Evolutionary conservation across 2,888 invertebrate genomes (phyloP).

Genomic region (Agrochola circellaris): DNA sequence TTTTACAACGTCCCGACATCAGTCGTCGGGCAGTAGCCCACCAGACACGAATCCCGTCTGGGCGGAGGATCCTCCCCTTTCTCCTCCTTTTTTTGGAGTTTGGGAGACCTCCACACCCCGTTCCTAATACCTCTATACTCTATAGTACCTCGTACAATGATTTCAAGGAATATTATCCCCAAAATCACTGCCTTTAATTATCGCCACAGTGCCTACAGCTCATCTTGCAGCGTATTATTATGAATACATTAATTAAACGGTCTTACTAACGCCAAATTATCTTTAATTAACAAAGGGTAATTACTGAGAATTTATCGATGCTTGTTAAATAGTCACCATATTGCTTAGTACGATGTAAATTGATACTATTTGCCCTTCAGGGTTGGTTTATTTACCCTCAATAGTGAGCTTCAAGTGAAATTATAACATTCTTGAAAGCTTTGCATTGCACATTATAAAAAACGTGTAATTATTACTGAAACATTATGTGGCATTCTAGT

Average conservation of each 20-base stretch:
- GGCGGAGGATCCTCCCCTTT: neutral
- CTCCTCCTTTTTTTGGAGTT: too few relatives aligned
- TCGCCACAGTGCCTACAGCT: neutral
- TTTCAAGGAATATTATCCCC: neutral
- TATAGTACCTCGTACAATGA: neutral
- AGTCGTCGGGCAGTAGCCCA: neutral
- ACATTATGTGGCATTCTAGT: neutral
- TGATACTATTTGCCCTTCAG: neutral
- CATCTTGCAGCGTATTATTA: slow-evolving; percentile 29
- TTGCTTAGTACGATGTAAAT: neutral
- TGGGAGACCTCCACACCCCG: neutral
- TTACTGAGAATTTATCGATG: slow-evolving; percentile 26
- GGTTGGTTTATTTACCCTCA: neutral
- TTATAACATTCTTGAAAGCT: neutral
- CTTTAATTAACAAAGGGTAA: slow-evolving; percentile 36
- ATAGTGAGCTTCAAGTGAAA: neutral
- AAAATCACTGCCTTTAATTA: slow-evolving; percentile 16
- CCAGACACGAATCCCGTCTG: neutral
- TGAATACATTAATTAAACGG: slow-evolving; percentile 36
- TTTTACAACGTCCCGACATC: neutral
- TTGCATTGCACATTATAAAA: neutral
- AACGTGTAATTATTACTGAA: neutral
- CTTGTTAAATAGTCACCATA: slow-evolving; percentile 28
- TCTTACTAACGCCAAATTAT: slow-evolving; percentile 31
- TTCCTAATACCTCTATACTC: neutral